Evolutionary conservation across 2,888 invertebrate genomes (phyloP).

Genomic region (Orgyia antiqua): DNA sequence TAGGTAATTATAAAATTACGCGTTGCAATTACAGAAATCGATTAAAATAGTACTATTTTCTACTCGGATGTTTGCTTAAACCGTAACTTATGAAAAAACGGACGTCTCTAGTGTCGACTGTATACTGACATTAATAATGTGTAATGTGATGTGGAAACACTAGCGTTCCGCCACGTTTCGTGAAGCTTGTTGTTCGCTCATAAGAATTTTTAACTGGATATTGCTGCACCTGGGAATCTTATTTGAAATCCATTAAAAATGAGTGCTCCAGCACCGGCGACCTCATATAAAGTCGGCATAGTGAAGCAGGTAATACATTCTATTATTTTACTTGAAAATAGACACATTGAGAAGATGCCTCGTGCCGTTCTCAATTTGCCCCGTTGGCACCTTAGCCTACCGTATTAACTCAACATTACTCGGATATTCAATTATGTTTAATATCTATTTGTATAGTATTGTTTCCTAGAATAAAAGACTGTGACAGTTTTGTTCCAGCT

Average conservation of each 20-base stretch:
- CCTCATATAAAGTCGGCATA: slow-evolving; percentile 63
- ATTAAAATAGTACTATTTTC: no score
- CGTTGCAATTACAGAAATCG: no score
- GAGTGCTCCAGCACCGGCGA: slow-evolving; percentile 61
- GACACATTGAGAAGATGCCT: slow-evolving; percentile 39
- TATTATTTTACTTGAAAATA: slow-evolving; percentile 25
- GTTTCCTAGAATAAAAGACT: neutral
- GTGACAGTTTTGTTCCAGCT: slow-evolving; percentile 12
- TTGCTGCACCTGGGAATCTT: slow-evolving; percentile 38
- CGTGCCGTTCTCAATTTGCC: slow-evolving; percentile 62
- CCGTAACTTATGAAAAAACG: no score
- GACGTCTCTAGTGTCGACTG: no score
- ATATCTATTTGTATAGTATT: slow-evolving; percentile 2
- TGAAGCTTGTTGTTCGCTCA: slow-evolving; percentile 53
- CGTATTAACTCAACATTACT: slow-evolving; percentile 4
- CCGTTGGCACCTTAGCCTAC: slow-evolving; percentile 59
- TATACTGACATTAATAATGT: no score
- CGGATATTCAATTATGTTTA: neutral
- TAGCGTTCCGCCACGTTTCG: slow-evolving; percentile 67
- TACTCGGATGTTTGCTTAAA: no score
- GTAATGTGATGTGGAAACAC: slow-evolving; percentile 50
- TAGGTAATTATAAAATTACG: no score
- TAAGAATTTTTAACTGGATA: slow-evolving; percentile 47
- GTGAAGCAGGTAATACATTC: slow-evolving; percentile 68
- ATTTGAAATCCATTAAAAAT: slow-evolving; percentile 46